Evolutionary conservation across 2,113 vertebrate genomes (phyloP).

Genomic region (Phylloscopus trochiloides): DNA sequence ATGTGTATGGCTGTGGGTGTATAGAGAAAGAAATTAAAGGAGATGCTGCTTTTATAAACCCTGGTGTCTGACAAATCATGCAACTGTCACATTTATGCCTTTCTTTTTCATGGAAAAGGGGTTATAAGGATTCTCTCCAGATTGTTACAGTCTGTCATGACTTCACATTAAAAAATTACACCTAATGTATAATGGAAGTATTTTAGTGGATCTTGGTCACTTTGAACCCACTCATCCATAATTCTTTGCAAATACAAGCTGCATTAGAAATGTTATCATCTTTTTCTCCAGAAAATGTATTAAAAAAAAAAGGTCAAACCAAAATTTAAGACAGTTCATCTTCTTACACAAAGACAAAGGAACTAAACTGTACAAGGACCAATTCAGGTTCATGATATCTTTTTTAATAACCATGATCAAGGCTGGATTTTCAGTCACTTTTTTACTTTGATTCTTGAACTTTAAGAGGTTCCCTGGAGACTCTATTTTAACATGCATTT

Average conservation of each 20-base stretch:
- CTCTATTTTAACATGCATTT: background rate
- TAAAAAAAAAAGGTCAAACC: background rate
- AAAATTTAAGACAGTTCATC: background rate
- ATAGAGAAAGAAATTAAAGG: background rate
- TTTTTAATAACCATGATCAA: background rate
- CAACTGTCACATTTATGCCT: background rate
- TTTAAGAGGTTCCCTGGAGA: background rate
- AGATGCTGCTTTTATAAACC: background rate
- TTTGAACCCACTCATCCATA: background rate
- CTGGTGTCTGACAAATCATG: background rate
- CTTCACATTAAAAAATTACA: background rate
- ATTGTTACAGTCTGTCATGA: background rate
- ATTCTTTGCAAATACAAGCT: background rate
- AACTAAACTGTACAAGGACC: background rate
- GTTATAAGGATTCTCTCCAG: background rate
- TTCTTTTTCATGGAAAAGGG: background rate
- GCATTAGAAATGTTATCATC: background rate
- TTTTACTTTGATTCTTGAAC: background rate
- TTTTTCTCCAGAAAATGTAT: background rate
- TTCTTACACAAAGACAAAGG: background rate
- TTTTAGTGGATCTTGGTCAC: background rate
- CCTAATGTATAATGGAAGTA: background rate
- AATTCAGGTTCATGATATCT: background rate
- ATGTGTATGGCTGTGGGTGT: background rate
- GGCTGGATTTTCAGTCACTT: background rate